Evolutionary conservation across 2,113 vertebrate genomes (phyloP).

Genomic region (Hymenochirus boettgeri): DNA sequence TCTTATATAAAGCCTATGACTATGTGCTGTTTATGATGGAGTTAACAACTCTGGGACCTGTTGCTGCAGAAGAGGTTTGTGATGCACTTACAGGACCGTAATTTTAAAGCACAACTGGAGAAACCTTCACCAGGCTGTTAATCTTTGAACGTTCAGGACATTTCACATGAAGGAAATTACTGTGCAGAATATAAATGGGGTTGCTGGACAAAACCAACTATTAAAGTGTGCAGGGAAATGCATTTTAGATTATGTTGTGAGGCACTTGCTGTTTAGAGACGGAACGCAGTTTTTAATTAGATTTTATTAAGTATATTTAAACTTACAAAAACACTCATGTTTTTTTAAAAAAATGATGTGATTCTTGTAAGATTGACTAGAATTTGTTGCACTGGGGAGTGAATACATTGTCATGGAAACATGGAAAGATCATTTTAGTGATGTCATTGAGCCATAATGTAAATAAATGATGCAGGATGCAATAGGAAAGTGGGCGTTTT

Average conservation of each 20-base stretch:
- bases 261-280: conserved; percentile 24
- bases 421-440: conserved; percentile 44
- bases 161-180: conserved; percentile 61
- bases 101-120: conserved; percentile 83
- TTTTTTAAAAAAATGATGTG: conserved; percentile 41
- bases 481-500: conserved; percentile 54
- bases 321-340: conserved; percentile 34
- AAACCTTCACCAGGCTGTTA: conserved; percentile 62
- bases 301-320: conserved; percentile 38
- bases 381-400: conserved; percentile 41
- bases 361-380: conserved; percentile 46
- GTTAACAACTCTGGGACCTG: conserved; percentile 62
- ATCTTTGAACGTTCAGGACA: conserved; percentile 81
- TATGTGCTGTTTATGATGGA: conserved; percentile 39
- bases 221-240: background rate
- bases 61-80: conserved; percentile 58
- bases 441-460: conserved; percentile 66
- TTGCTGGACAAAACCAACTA: conserved; percentile 55
- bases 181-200: conserved; percentile 55
- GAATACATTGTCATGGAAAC: conserved; percentile 26
- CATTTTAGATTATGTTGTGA: conserved; percentile 17
- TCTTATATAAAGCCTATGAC: background rate
- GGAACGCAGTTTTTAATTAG: conserved; percentile 14
- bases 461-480: conserved; percentile 56
- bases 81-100: conserved; percentile 64